Conservation (phyloP, 2,888 invertebrate genomes). For the Epirrhoe alternata region DNA sequence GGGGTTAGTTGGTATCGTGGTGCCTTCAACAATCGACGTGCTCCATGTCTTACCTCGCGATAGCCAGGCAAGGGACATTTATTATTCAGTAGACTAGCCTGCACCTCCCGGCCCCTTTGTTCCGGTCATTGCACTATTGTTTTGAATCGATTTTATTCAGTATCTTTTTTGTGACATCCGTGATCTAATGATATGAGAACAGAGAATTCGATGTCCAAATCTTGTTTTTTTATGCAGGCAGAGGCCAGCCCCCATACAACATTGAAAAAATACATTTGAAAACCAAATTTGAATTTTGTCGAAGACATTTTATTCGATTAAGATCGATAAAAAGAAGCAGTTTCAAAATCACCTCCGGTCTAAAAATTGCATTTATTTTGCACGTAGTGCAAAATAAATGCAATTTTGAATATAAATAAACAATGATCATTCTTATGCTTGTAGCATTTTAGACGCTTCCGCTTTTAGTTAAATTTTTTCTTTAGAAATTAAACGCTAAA, state of each 20-base stretch:
- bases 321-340: not conserved
- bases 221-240: not conserved
- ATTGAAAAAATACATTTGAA: not conserved
- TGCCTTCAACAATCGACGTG: constrained; percentile 62
- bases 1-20: constrained; percentile 51
- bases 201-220: not conserved
- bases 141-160: constrained; percentile 38
- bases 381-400: too few relatives aligned
- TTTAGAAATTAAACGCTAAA: too few relatives aligned
- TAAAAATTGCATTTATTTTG: too few relatives aligned
- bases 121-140: constrained; percentile 43
- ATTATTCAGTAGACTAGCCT: constrained; percentile 64
- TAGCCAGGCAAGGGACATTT: constrained; percentile 73
- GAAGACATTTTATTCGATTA: not conserved
- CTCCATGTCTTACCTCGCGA: constrained; percentile 59
- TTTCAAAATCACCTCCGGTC: too few relatives aligned
- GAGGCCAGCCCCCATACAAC: not conserved
- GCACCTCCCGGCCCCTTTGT: constrained; percentile 55
- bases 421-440: too few relatives aligned
- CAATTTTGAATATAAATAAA: too few relatives aligned
- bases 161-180: constrained; percentile 4
- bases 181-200: not conserved
- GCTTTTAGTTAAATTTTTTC: too few relatives aligned
- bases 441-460: too few relatives aligned
- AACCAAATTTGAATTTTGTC: not conserved